phyloP scores from a whole-genome alignment of 2,113 vertebrate genomes.

The Chloebia gouldiae region DNA sequence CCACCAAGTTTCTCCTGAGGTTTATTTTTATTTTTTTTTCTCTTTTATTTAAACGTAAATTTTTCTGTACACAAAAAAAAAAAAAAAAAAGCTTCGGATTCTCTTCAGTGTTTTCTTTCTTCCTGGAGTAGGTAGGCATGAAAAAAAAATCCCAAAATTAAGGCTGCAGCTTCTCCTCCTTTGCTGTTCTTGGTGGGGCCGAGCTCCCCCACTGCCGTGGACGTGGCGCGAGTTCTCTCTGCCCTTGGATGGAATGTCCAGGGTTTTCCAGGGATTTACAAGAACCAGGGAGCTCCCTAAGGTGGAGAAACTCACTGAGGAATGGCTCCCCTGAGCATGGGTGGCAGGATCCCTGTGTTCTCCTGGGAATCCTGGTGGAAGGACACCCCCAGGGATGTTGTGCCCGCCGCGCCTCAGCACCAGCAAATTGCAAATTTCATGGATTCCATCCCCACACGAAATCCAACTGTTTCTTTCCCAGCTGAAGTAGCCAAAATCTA shows the following conservation, averaged over 20 bases:
- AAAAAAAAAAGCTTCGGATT: neutral
- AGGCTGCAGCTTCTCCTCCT: constrained; percentile 52
- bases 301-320: neutral
- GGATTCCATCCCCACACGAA: neutral
- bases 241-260: neutral
- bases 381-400: neutral
- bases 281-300: neutral
- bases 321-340: neutral
- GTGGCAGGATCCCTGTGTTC: neutral
- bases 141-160: constrained; percentile 5
- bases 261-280: neutral
- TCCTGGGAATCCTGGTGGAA: neutral
- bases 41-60: neutral
- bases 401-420: neutral
- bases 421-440: neutral
- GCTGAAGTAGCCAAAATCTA: neutral
- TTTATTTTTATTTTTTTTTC: neutral
- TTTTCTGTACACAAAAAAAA: neutral
- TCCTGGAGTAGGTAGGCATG: neutral
- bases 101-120: constrained; percentile 9
- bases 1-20: constrained; percentile 62
- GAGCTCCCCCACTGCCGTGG: neutral
- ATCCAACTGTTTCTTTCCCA: neutral
- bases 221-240: neutral
- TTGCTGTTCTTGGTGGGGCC: neutral